Evolutionary conservation across 2,888 invertebrate genomes (phyloP).

Genomic region (Anodontia alba): DNA sequence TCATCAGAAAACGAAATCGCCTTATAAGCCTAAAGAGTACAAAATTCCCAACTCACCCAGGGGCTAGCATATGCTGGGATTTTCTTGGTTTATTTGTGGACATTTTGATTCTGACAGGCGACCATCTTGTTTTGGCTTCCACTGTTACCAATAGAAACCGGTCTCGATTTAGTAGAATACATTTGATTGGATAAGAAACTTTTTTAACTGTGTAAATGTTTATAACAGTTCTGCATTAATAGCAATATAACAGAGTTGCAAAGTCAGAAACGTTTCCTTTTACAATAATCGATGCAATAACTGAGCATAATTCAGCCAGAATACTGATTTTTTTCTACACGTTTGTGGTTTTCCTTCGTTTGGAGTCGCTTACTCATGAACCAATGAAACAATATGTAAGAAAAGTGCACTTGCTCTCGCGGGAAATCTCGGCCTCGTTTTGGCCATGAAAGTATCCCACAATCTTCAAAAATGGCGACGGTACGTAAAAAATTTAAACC

Average conservation of each 20-base stretch:
- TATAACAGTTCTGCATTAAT: too few species aligned
- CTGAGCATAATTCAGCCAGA: too few species aligned
- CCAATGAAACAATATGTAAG: constrained; percentile 62
- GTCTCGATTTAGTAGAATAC: constrained; percentile 21
- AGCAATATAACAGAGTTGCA: too few species aligned
- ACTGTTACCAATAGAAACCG: constrained; percentile 65
- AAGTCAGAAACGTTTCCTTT: too few species aligned
- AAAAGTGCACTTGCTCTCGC: constrained; percentile 37
- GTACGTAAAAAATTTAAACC: constrained; percentile 72
- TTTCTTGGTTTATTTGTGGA: constrained; percentile 72
- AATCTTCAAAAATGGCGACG: constrained; percentile 84
- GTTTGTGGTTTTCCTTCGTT: too few species aligned
- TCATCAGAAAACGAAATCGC: too few species aligned
- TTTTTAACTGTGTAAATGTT: too few species aligned
- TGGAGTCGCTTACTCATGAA: too few species aligned
- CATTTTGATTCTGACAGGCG: constrained; percentile 56
- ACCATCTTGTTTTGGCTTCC: constrained; percentile 58
- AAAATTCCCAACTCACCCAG: too few species aligned
- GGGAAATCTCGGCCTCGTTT: constrained; percentile 77
- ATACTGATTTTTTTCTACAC: too few species aligned
- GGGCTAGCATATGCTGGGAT: constrained; percentile 61
- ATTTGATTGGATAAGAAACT: constrained; percentile 63
- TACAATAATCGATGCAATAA: too few species aligned
- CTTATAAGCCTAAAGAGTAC: too few species aligned
- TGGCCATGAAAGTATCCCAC: constrained; percentile 73